These are phyloP conservation scores for Campodea augens DNA, from an alignment of 1,140 invertebrate genomes.

Conservation along the genomic window DNA sequence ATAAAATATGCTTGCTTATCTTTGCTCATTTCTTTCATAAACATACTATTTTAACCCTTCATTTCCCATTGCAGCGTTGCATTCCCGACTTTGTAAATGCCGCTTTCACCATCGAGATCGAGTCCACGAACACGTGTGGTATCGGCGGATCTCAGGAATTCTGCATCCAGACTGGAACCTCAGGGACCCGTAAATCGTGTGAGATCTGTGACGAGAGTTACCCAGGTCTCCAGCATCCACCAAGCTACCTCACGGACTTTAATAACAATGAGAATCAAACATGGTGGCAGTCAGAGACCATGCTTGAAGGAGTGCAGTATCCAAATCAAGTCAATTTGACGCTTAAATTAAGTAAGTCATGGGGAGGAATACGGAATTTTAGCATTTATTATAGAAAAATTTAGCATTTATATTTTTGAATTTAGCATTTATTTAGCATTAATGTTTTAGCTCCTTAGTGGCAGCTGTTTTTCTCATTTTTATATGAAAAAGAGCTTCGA, in stretches of 20 bases:
- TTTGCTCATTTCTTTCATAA: constrained; percentile 97
- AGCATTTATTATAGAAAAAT: too few relatives aligned
- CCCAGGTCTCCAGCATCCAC: constrained; percentile 40
- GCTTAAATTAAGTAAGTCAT: constrained; percentile 63
- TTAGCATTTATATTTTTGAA: too few relatives aligned
- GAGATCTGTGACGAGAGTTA: constrained; percentile 33
- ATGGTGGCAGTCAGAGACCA: constrained; percentile 98
- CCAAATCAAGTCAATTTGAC: constrained; percentile 84
- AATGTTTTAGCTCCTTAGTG: too few relatives aligned
- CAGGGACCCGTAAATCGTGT: constrained; percentile 33
- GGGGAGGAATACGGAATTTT: too few relatives aligned
- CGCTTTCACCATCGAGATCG: constrained; percentile 67
- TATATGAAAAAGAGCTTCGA: too few relatives aligned
- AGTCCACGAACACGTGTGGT: constrained; percentile 91
- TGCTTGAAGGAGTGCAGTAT: constrained; percentile 78
- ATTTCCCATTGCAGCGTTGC: constrained; percentile 73
- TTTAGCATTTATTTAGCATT: too few relatives aligned
- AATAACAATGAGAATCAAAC: constrained; percentile 75
- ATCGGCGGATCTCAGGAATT: constrained; percentile 50
- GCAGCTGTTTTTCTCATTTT: too few relatives aligned
- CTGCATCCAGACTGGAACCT: constrained; percentile 68
- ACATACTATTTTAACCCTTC: constrained; percentile 96
- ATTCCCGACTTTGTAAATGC: constrained; percentile 92
- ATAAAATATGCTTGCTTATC: too few relatives aligned
- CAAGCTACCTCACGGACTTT: constrained; percentile 73